Base-by-base conservation (phyloP, 2,797 vertebrate genomes). In the Sarcoramphus papa region DNA sequence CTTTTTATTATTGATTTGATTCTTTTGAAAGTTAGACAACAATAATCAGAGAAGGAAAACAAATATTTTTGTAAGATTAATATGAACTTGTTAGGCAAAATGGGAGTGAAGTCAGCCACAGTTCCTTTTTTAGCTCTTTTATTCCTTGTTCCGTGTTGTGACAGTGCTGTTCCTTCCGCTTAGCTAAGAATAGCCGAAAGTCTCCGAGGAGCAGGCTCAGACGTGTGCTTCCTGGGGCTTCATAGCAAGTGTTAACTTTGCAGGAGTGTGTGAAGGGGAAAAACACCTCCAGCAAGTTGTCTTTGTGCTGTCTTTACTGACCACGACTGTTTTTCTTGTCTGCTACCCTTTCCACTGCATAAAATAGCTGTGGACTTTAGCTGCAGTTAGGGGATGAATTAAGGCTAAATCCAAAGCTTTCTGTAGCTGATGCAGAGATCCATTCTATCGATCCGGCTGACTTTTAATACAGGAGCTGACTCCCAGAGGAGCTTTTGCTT, bases 131-230 rank as follows among this genome's bases (percentile, higher is more conserved):
- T 93, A 93, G 89, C 74, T 96, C 77, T 82, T 96, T 96, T 96
- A 91, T 97, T 97, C 95, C 94, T 50, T 9, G 8, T 19, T 96
- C 89, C 7, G 1, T 41, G 87, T 22, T 78, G 96, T 96, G 92
- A 82, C 94, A 96, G 86, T 8, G 85, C 86, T 30, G 25, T 68
- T 97, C 95, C 83, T 95, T 95, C 90, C 69, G 80, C 62, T 72
- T 12, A 25, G 92, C 96, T 96, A 91, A 97, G 97, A 97, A 97
- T 93, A 97, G 93, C 87, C 24, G 9, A 9, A 23, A 87, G 70
- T 41, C 60, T 95, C 88, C 90, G 90, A 40, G 94, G 93, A 97
- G 92, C 89, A 91, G 97, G 91, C 91, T 63, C 82, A 57, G 82
- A 75, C 63, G 4, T 40, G 74, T n/a, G 59, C 93, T 91, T 20